These are phyloP conservation scores for Drosophila nannoptera DNA, from an alignment of 1,140 invertebrate species.

Conservation along the genomic window DNA sequence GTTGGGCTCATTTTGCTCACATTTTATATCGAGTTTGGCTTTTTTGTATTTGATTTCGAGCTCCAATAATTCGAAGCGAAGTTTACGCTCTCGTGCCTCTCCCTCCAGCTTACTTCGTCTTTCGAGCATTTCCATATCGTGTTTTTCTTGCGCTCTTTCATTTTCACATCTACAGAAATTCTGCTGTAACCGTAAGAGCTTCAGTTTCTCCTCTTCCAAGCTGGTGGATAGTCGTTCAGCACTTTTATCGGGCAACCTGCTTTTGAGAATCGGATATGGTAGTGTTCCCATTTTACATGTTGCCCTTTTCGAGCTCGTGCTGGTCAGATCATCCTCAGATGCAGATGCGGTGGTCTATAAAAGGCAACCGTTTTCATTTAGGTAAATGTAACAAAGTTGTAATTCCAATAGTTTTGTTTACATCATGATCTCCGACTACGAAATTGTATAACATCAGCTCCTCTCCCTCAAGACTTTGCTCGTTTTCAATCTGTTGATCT, in stretches of 20 bases:
- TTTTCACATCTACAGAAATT: slow-evolving; percentile 12
- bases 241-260: background rate
- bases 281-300: background rate
- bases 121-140: slow-evolving; percentile 6
- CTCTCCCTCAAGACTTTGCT: slow-evolving; percentile 1
- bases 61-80: slow-evolving; percentile 8
- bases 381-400: background rate
- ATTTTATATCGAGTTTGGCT: background rate
- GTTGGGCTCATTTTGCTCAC: background rate
- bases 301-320: slow-evolving; percentile 5
- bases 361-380: background rate
- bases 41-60: slow-evolving; percentile 3
- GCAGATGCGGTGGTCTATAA: background rate
- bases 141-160: slow-evolving; percentile 10
- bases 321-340: slow-evolving; percentile 8
- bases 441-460: background rate
- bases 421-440: slow-evolving; percentile 3
- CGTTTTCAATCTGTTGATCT: background rate
- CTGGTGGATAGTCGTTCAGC: background rate
- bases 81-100: slow-evolving; percentile 3
- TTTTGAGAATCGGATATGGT: background rate
- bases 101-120: slow-evolving; percentile 2
- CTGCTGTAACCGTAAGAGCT: slow-evolving; percentile 1
- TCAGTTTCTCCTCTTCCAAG: background rate
- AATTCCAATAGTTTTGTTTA: background rate